Evolutionary conservation across 2,888 invertebrate species (phyloP), one percentile per base, ranked within the genome.

Genomic region (Mimumesa dahlbomi): DNA sequence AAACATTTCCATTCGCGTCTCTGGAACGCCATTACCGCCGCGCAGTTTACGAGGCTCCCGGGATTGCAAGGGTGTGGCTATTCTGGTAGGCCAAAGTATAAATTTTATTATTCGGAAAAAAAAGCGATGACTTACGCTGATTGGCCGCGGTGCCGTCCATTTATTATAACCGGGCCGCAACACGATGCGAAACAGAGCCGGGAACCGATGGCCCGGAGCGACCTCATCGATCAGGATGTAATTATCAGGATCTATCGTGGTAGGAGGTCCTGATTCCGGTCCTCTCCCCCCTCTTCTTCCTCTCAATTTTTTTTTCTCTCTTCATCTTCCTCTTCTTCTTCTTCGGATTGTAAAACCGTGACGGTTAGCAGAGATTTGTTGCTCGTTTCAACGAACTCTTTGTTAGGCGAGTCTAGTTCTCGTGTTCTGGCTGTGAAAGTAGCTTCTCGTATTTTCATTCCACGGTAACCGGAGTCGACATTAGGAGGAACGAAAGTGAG

Each of bases 141-240:
- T 62, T 54, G 68, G 59, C 49, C 46, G 61, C 45, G 31, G 59
- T 19, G 43, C 46, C 63, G 45, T 61, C 75, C 67, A 63, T 78
- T 75, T 75, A 75, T 77, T 69, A 75, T 65, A 40, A 56, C 52
- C 25, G 43, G 31, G 54, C 49, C 46, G 53, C 29, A n/a, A 11
- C 14, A 7, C 25, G 50, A 16, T 5, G 34, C 53, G 48, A 53
- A 38, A 22, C 43, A 22, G 59, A 36, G 61, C 34, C 36, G 31
- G 66, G 58, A 70, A 59, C 57, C 68, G 73, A 69, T 81, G 79
- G 75, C 82, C 77, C 72, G 68, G 18, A 68, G 77, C 83, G 79
- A 81, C 67, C 82, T 72, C 78, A 79, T 82, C 83, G 79, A 84
- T 84, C 83, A 81, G 75, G 71, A 77, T 80, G 74, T 73, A 83